phyloP scores from a whole-genome alignment of 2,113 vertebrate species.

The Pluvialis apricaria region DNA sequence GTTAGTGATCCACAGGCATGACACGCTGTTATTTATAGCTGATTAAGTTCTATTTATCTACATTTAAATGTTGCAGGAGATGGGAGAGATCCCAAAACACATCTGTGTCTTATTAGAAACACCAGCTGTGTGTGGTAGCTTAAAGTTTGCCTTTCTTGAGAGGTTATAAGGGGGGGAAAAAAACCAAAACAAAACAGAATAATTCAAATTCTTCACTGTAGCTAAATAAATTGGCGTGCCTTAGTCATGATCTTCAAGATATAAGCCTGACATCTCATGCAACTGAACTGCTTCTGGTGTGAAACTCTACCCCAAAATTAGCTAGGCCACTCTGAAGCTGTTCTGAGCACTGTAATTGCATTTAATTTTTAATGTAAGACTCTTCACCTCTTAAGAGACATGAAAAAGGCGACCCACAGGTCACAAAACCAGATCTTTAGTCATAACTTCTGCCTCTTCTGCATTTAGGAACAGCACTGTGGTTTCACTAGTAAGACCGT shows the following conservation, averaged over 20 bases:
- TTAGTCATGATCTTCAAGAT: constrained; percentile 5
- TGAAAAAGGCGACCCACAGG: not conserved
- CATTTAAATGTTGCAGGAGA: constrained; percentile 69
- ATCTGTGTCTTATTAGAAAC: constrained; percentile 71
- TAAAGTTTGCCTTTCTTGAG: constrained; percentile 38
- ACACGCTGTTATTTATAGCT: constrained; percentile 71
- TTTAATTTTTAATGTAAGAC: not conserved
- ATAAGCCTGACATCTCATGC: not conserved
- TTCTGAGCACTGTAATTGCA: not conserved
- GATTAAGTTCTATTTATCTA: constrained; percentile 75
- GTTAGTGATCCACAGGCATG: constrained; percentile 68
- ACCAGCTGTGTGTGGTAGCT: constrained; percentile 65
- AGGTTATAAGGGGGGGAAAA: not conserved
- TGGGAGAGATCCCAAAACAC: constrained; percentile 67
- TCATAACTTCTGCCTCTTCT: not conserved
- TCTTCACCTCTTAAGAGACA: not conserved
- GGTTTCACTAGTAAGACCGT: not conserved
- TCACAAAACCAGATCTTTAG: not conserved
- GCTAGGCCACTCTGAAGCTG: not conserved
- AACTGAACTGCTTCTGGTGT: not conserved
- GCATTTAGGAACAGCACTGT: not conserved
- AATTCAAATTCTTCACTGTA: constrained; percentile 16
- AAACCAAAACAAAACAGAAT: not conserved
- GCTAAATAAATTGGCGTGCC: constrained; percentile 15
- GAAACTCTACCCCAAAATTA: not conserved